Evolutionary conservation across 2,888 invertebrate species (phyloP), one percentile per base, ranked within the genome.

Genomic region (Eupithecia dodoneata): DNA sequence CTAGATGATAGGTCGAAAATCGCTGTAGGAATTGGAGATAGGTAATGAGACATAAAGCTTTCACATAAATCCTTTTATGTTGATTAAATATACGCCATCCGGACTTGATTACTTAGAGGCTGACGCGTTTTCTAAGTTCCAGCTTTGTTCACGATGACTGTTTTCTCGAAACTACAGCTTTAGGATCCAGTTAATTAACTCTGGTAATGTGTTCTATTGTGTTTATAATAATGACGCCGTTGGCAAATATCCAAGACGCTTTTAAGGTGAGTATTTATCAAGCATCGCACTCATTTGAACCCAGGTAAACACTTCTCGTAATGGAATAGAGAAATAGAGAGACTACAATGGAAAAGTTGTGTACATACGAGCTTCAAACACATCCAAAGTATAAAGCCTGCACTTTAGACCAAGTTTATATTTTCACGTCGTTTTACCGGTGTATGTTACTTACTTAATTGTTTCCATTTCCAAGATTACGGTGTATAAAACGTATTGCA

Each of bases 131-230:
- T 15, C 66, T 42, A 42, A 10, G 66, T 42, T 66, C 42, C 30
- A 18, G 44, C 47, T 70, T 70, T 70, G 70, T 70, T 47, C 18
- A 42, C 41, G 41, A 42, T 42, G 47, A 18, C 12, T n/a, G 10
- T 42, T n/a, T 42, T 13, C n/a, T 15, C 67, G 70, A 47, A 47
- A 47, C 30, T 45, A 47, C 81, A 84, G 81, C 82, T 81, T 79
- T 74, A 78, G 55, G 75, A 83, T 86, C 90, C 91, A 87, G 91
- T 90, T 91, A 90, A 89, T 90, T 89, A 90, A 87, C 84, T 59
- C 55, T 59, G 55, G 78, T 89, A 90, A 88, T 87, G 87, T 87
- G 84, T 81, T 85, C 83, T 87, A 87, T 87, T 84, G 83, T 47
- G 70, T 47, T 69, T 69, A 44, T 69, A 45, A 70, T 47, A 47